Conservation (phyloP, 2,797 vertebrate genomes). For the Rachycentron canadum region DNA sequence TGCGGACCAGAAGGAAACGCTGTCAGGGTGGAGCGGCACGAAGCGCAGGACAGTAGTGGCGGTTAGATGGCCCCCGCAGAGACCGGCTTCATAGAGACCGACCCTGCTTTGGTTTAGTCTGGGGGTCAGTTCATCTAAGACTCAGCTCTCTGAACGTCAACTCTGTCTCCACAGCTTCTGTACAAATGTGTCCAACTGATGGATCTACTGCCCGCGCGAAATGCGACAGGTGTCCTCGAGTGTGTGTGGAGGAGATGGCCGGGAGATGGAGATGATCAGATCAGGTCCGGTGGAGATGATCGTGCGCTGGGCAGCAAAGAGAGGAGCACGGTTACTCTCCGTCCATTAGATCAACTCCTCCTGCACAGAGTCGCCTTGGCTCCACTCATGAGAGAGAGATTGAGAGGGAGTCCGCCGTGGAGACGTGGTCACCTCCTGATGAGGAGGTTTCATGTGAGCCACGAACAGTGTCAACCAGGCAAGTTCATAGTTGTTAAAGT, state of each 20-base stretch:
- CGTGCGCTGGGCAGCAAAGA: not conserved
- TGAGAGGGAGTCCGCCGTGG: no score
- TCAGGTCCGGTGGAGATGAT: not conserved
- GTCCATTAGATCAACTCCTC: slow-evolving; percentile 27
- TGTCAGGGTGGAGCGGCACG: slow-evolving; percentile 3
- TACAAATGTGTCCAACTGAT: not conserved
- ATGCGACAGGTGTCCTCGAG: slow-evolving; percentile 51
- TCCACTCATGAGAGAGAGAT: not conserved
- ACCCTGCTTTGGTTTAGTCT: not conserved
- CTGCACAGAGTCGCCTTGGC: slow-evolving; percentile 2
- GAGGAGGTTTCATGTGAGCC: no score
- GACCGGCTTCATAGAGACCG: not conserved
- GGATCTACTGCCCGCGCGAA: slow-evolving; percentile 17
- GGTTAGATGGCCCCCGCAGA: not conserved
- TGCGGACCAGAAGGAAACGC: slow-evolving; percentile 25
- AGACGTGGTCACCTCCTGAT: no score
- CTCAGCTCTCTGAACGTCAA: not conserved
- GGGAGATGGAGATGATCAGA: no score
- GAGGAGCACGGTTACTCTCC: slow-evolving; percentile 14
- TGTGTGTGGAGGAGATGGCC: not conserved
- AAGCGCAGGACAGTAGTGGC: slow-evolving; percentile 13
- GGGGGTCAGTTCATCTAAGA: not conserved
- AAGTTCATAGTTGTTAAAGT: no score
- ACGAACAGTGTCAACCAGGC: no score
- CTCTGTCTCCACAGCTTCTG: not conserved